These are phyloP conservation scores for Zophobas atratus DNA, from an alignment of 1,140 invertebrate species.

Conservation along the genomic window DNA sequence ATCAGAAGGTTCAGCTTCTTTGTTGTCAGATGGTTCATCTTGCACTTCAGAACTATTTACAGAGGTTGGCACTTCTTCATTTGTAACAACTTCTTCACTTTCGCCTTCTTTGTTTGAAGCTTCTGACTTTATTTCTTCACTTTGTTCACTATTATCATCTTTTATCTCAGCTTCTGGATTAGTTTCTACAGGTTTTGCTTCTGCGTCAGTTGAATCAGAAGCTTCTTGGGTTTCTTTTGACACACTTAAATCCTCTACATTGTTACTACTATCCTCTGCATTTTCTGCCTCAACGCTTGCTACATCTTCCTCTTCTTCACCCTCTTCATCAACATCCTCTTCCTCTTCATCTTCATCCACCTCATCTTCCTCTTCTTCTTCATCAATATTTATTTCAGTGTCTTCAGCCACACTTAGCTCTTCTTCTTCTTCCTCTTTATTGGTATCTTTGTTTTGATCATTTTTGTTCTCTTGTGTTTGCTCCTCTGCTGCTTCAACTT, in stretches of 20 bases:
- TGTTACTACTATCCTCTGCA: too few species aligned
- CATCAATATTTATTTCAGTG: conserved; percentile 52
- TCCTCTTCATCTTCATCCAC: conserved; percentile 57
- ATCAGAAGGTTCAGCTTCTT: conserved; percentile 12
- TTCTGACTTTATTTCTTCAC: conserved; percentile 2
- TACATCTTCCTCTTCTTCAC: background rate
- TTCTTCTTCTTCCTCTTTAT: conserved; percentile 46
- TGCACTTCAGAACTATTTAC: background rate
- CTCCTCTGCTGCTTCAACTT: conserved; percentile 3
- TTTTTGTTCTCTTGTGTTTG: background rate
- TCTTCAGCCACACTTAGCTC: conserved; percentile 28
- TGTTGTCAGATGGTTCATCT: background rate
- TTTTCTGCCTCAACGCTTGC: background rate
- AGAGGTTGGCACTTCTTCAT: background rate
- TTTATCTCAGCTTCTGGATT: too few species aligned
- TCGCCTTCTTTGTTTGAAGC: background rate
- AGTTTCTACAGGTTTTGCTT: too few species aligned
- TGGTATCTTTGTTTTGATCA: background rate
- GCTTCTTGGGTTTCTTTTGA: too few species aligned
- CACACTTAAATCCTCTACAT: too few species aligned
- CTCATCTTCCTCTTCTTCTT: conserved; percentile 57
- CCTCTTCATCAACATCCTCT: conserved; percentile 46
- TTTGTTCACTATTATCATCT: too few species aligned
- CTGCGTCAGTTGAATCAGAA: too few species aligned
- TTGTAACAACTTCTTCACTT: background rate